Evolutionary conservation across 2,888 invertebrate species (phyloP).

Genomic region (Andricus curvator): DNA sequence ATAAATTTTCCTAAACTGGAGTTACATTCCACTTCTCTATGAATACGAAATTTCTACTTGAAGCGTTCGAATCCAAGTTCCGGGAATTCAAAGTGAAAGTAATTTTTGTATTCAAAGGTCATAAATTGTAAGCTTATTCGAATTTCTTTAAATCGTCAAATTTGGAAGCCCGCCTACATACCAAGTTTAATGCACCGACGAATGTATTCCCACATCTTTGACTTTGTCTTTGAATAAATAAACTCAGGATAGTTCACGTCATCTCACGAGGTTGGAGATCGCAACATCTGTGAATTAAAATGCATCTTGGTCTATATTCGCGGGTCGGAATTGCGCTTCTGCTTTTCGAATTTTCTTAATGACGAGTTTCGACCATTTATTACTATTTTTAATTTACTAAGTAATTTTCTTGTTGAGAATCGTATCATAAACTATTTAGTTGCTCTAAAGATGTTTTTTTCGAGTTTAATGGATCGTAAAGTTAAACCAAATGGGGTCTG

Average conservation of each 20-base stretch:
- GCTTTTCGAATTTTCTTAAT: constrained; percentile 9
- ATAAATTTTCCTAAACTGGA: neutral
- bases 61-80: neutral
- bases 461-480: neutral
- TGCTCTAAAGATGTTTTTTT: neutral
- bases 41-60: neutral
- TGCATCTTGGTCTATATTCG: neutral
- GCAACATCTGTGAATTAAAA: constrained; percentile 14
- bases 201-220: constrained; percentile 12
- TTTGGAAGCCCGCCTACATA: neutral
- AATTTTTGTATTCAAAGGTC: neutral
- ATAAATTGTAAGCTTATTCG: neutral
- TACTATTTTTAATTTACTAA: neutral
- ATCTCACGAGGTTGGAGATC: constrained; percentile 1
- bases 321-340: neutral
- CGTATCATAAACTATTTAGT: neutral
- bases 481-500: neutral
- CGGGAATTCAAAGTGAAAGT: neutral
- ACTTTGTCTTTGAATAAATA: constrained; percentile 34
- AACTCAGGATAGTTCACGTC: constrained; percentile 28
- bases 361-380: neutral
- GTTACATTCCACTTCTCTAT: neutral
- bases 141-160: constrained; percentile 12
- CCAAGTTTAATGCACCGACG: constrained; percentile 32
- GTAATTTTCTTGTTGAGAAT: neutral